A percentile compares a stretch with the other conserved stretches of the same genome.
phyloP scores from a whole-genome alignment of 2,797 vertebrate species.

The Gymnoscopelus braueri region DNA sequence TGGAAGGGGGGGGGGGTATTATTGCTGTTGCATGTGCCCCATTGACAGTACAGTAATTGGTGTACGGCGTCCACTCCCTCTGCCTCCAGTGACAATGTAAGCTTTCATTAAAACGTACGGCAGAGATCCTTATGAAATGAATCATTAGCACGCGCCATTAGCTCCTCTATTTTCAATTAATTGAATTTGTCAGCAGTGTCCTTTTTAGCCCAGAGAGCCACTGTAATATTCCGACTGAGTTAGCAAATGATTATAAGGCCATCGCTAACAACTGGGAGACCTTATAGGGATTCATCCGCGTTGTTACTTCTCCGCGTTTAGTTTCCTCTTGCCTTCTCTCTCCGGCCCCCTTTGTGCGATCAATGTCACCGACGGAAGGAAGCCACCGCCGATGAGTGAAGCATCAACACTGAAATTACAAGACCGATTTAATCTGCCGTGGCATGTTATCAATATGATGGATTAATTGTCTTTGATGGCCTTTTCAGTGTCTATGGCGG shows the following conservation, averaged over 20 bases:
- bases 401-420: slow-evolving; percentile 33
- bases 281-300: slow-evolving; percentile 26
- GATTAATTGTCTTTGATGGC: slow-evolving; percentile 51
- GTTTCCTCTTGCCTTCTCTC: slow-evolving; percentile 9
- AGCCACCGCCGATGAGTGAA: slow-evolving; percentile 49
- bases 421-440: slow-evolving; percentile 55
- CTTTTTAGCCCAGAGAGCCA: slow-evolving; percentile 90
- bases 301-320: slow-evolving; percentile 26
- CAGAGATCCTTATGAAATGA: slow-evolving; percentile 93
- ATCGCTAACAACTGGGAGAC: slow-evolving; percentile 25
- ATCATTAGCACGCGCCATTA: slow-evolving; percentile 96
- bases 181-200: slow-evolving; percentile 97
- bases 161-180: slow-evolving; percentile 93
- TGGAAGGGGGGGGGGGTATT: slow-evolving; percentile 5
- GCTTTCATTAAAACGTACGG: slow-evolving; percentile 89
- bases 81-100: slow-evolving; percentile 86
- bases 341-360: slow-evolving; percentile 50
- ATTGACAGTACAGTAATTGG: slow-evolving; percentile 63
- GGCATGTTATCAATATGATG: slow-evolving; percentile 60
- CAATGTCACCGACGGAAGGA: slow-evolving; percentile 52
- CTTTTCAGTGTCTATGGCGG: too few species aligned
- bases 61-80: slow-evolving; percentile 47
- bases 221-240: slow-evolving; percentile 87
- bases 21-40: slow-evolving; percentile 45
- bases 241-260: slow-evolving; percentile 90